Evolutionary conservation across 2,797 vertebrate genomes (phyloP), one percentile per base, ranked within the genome.

Genomic region (Xerus rutilus): DNA sequence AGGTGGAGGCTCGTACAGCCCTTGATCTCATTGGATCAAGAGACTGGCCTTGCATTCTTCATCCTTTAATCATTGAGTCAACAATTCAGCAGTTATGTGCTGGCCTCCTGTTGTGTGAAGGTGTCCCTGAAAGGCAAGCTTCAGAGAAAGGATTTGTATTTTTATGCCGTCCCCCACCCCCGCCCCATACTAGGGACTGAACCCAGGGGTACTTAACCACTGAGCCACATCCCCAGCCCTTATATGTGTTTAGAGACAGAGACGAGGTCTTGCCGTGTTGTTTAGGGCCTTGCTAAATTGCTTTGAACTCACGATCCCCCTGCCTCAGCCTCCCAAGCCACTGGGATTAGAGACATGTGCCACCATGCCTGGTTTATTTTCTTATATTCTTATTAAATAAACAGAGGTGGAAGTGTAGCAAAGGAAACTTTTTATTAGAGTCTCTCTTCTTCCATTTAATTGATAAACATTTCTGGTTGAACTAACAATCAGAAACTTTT

Each of bases 1-100:
- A 86, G 35, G 45, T 65, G 35, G 39, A 89, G 13, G 15, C 92
- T 70, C n/a, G 13, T 5, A 4, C 10, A 86, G 23, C n/a, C 74
- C 32, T 93, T 78, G 25, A 64, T 86, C 67, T 74, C 77, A 13
- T 92, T 76, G 81, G 67, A 70, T 74, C 54, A 73, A 65, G 54
- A 90, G 6, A 4, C 86, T 89, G 47, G 59, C 43, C 32, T 72
- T 95, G 84, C 23, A 12, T 52, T 87, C 86, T 95, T 62, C 69
- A 7, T 83, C 32, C 45, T 89, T 52, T 89, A 94, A 28, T 90
- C 69, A 18, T 32, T 69, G 69, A 91, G 57, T 73, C 59, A 88
- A 82, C 89, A 89, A n/a, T 88, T 35, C 69, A 64, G 3, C 30
- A 84, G 5, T 81, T 82, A 73, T 21, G 3, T 91, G 43, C 69